A percentile compares a stretch with the other conserved stretches of the same genome.
Evolutionary conservation across 2,888 invertebrate genomes (phyloP).

Genomic region (Pterostichus niger): DNA sequence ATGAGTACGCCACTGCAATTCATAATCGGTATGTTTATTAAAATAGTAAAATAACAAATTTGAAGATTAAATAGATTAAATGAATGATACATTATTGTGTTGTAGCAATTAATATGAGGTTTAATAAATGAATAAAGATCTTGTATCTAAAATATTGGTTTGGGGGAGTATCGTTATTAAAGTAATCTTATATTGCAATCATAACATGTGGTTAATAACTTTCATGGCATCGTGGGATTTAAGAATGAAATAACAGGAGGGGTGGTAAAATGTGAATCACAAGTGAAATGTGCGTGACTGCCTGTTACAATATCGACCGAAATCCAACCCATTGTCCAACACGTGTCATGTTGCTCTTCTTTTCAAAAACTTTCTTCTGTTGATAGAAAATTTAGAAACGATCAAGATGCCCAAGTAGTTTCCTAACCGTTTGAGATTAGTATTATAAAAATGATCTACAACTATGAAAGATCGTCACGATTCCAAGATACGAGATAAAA

Average conservation of each 20-base stretch:
- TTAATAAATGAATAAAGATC: slow-evolving; percentile 41
- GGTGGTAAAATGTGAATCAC: slow-evolving; percentile 22
- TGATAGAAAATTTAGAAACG: slow-evolving; percentile 7
- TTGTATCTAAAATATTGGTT: slow-evolving; percentile 21
- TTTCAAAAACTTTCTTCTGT: slow-evolving; percentile 27
- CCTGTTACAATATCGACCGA: slow-evolving; percentile 10
- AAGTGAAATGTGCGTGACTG: slow-evolving; percentile 15
- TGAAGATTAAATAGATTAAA: slow-evolving; percentile 2
- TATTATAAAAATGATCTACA: slow-evolving; percentile 20
- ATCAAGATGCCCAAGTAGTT: not conserved
- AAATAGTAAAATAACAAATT: not conserved
- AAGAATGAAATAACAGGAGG: slow-evolving; percentile 6
- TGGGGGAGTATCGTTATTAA: slow-evolving; percentile 44
- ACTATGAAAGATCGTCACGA: not conserved
- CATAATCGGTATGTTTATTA: too few species aligned
- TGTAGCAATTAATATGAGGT: slow-evolving; percentile 18
- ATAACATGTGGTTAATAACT: slow-evolving; percentile 23
- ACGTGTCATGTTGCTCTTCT: slow-evolving; percentile 31
- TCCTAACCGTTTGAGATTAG: slow-evolving; percentile 10
- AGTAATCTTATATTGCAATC: slow-evolving; percentile 46
- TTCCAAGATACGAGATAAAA: slow-evolving; percentile 27
- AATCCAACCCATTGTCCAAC: not conserved
- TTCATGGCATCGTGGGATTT: not conserved
- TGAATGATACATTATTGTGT: slow-evolving; percentile 5
- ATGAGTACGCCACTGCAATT: too few species aligned